Conservation (phyloP, 2,113 vertebrate species). For the Tragelaphus imberbis region DNA sequence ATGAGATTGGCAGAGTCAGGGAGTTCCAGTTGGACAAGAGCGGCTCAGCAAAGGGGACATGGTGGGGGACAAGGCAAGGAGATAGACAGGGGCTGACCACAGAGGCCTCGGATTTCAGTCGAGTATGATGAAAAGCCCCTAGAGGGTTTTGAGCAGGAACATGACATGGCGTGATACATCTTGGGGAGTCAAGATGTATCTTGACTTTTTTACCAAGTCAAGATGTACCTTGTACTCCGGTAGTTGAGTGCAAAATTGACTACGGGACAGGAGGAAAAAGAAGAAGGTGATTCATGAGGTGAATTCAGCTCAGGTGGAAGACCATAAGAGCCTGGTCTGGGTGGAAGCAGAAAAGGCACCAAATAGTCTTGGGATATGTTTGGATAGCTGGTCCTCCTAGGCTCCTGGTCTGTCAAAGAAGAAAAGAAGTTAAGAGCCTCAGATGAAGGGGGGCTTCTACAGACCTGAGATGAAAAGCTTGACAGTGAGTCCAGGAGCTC, state of each 20-base stretch:
- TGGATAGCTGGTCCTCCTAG: not conserved
- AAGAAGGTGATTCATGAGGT: not conserved
- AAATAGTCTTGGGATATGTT: too few relatives aligned
- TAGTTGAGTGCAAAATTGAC: not conserved
- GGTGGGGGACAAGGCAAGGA: not conserved
- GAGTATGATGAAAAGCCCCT: not conserved
- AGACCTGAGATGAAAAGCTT: not conserved
- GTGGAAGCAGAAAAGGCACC: not conserved
- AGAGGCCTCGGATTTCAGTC: not conserved
- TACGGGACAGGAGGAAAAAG: not conserved
- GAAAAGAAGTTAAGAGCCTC: not conserved
- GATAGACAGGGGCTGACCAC: too few relatives aligned
- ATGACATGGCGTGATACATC: not conserved
- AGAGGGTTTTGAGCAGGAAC: not conserved
- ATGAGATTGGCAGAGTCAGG: accelerated
- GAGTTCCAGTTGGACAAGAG: not conserved
- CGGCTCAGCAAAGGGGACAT: not conserved
- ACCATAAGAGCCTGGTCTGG: not conserved
- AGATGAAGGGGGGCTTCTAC: not conserved
- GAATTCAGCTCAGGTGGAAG: not conserved
- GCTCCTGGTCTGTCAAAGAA: not conserved
- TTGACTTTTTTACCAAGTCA: too few relatives aligned
- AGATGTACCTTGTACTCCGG: not conserved
- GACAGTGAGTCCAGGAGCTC: not conserved
- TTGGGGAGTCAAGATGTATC: not conserved